Evolutionary conservation across 2,888 invertebrate species (phyloP), one percentile per base, ranked within the genome.

Genomic region (Portevinia maculata): DNA sequence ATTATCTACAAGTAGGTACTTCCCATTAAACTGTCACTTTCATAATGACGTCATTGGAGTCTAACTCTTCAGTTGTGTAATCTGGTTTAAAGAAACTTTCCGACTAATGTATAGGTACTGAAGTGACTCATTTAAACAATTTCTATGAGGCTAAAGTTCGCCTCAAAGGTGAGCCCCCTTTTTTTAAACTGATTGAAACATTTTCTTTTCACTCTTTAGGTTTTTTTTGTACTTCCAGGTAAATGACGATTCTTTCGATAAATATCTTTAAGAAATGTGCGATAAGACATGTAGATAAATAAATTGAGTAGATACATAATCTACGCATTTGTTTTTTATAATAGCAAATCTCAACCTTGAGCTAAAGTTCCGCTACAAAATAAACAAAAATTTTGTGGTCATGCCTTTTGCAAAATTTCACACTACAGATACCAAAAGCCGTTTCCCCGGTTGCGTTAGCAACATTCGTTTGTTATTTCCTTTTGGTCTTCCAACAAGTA

Each of bases 301-400:
- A 64, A 62, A 64, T 30, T 17, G 41, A 24, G 17, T 41, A 13
- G 5, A 24, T 17, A 13, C 11, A 13, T 11, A 13, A 19, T 15
- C 8, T n/a, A n/a, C n/a, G n/a, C n/a, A n/a, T 3, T 11, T 52
- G 8, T 30, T 32, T 46, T 24, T 55, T 57, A 21, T 3, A 46
- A 21, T 19, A 28, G 50, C 34, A 75, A 75, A 75, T 70, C 24
- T 69, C 59, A 81, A 75, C 75, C 59, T 65, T 59, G 65, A 75
- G 64, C 62, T 81, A 57, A 60, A 81, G 75, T 60, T 81, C 70
- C 75, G 60, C 75, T 52, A 41, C 28, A 17, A 34, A 53, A 37
- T 13, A 9, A 59, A 59, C 28, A 39, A 41, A 28, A 32, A n/a
- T 48, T 60, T 69, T 62, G 57, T 55, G 62, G 74, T 65, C 71